Evolutionary conservation across 1,140 invertebrate species (phyloP).

Genomic region (Cotesia chilonis): DNA sequence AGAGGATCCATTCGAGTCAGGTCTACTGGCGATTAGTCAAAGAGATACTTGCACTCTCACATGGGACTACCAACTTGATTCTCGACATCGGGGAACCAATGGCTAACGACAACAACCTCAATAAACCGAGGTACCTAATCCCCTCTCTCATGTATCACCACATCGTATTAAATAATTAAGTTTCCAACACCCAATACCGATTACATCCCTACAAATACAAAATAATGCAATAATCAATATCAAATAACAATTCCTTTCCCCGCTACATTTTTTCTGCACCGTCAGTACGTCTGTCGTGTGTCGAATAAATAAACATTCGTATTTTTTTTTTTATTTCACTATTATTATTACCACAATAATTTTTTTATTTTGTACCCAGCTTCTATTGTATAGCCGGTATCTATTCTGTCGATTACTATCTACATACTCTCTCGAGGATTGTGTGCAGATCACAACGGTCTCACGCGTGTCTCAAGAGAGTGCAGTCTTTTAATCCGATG

Average conservation of each 20-base stretch:
- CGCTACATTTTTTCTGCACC: no score
- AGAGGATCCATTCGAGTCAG: not conserved
- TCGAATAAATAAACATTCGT: no score
- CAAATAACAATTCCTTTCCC: no score
- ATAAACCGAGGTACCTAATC: no score
- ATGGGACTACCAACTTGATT: not conserved
- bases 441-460: constrained; percentile 37
- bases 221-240: no score
- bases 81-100: not conserved
- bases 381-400: constrained; percentile 26
- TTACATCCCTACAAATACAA: no score
- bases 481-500: constrained; percentile 20
- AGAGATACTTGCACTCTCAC: constrained; percentile 15
- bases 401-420: constrained; percentile 19
- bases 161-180: no score
- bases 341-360: not conserved
- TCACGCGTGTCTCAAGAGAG: constrained; percentile 19
- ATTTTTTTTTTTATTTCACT: no score
- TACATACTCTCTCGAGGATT: constrained; percentile 19
- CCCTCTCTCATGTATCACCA: no score
- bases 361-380: not conserved
- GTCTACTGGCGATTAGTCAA: constrained; percentile 21
- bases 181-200: no score
- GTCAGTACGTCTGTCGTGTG: no score
- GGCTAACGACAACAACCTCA: no score